A percentile compares a stretch with the other conserved stretches of the same genome.
Conservation (phyloP, 1,140 invertebrate species). For the Zophobas atratus region DNA sequence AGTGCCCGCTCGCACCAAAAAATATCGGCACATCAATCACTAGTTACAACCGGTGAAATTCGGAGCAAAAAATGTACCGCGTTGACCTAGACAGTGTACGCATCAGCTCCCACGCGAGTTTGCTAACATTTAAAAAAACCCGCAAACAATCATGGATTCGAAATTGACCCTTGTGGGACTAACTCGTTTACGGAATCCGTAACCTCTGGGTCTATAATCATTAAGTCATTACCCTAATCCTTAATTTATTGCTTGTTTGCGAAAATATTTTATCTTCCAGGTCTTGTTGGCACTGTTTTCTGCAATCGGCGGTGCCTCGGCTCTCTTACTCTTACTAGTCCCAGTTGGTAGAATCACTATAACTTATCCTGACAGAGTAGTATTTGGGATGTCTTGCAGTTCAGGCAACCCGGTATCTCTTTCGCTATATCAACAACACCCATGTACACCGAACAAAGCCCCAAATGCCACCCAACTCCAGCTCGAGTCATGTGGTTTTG, state of each 20-base stretch:
- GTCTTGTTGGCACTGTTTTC: slow-evolving; percentile 80
- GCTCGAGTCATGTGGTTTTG: slow-evolving; percentile 73
- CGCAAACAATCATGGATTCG: no score
- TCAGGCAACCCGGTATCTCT: slow-evolving; percentile 67
- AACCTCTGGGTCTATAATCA: no score
- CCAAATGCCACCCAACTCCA: slow-evolving; percentile 68
- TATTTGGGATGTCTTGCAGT: slow-evolving; percentile 72
- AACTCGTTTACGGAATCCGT: no score
- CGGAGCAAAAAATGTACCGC: no score
- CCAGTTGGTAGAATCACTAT: slow-evolving; percentile 80
- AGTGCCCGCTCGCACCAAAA: no score
- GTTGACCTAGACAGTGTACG: no score
- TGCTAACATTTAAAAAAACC: no score
- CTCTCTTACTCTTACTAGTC: slow-evolving; percentile 78
- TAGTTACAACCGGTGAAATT: no score
- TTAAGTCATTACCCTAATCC: background rate
- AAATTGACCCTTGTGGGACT: no score
- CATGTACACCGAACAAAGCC: slow-evolving; percentile 71
- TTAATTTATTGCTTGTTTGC: slow-evolving; percentile 5
- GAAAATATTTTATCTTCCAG: slow-evolving; percentile 66
- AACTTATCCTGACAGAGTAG: slow-evolving; percentile 74
- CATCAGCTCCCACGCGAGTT: no score
- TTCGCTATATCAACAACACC: slow-evolving; percentile 71
- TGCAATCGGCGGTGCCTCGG: slow-evolving; percentile 76
- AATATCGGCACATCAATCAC: no score